Base-by-base conservation (phyloP, 2,113 vertebrate species). In the Sander vitreus region DNA sequence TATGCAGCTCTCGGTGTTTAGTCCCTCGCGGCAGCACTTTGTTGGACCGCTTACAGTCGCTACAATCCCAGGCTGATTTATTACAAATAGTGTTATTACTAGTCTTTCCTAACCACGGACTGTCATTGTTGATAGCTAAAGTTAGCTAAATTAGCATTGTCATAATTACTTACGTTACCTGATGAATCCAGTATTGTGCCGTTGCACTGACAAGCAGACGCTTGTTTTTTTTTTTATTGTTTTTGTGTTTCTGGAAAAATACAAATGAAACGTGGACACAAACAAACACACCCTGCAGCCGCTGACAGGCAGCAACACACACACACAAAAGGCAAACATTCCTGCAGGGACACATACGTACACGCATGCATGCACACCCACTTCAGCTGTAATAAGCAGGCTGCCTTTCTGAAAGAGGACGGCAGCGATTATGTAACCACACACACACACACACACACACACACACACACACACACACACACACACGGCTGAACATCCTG, bases 361-460 rank as follows among this genome's bases (percentile, higher is more conserved):
- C 82, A 82, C 73, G 27, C 83, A 88, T 70, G 67, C 77, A 79
- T 67, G 77, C 79, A 85, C 85, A 79, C 71, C 76, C 85, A 78
- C 85, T 84, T 79, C 76, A 88, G 69, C 84, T 82, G 86, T 87
- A 81, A 87, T 89, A 82, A 84, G 87, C 88, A 85, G 86, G 64
- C 80, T 81, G 81, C 3, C 50, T 74, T 83, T 86, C 78, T 84
- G 80, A 76, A 84, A 86, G 88, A 89, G 85, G 83, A 84, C 80
- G 43, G 82, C 69, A 72, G 82, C 33, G 78, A 80, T 93, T 94
- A 93, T 91, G 76, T 92, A 93, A 94, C 89, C 74, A 59, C 81
- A 33, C 79, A 53, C 81, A 64, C 69, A 59, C 83, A 68, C 75
- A 33, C 54, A 53, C 55, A 80, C 68, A 74, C 81, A 62, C 67